Conservation (phyloP, 2,113 vertebrate species). For the Dromaius novaehollandiae region DNA sequence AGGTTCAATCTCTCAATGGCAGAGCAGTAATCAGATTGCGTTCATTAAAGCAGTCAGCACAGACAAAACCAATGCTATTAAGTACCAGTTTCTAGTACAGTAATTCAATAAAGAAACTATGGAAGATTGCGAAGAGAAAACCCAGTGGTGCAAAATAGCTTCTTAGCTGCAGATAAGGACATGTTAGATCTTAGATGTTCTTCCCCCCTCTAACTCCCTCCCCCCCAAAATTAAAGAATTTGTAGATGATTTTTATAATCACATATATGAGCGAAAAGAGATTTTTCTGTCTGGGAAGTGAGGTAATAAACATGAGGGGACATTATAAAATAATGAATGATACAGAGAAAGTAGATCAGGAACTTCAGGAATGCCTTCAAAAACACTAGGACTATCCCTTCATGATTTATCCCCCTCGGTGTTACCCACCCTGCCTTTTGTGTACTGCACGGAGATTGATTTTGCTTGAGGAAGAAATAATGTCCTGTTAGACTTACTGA, state of each 20-base stretch:
- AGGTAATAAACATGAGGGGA: neutral
- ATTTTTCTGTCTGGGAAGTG: neutral
- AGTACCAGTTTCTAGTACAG: slow-evolving; percentile 34
- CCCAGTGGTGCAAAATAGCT: slow-evolving; percentile 8
- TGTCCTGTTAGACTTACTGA: neutral
- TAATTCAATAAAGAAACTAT: slow-evolving; percentile 60
- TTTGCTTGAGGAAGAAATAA: neutral
- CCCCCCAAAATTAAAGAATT: neutral
- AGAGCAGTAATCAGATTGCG: slow-evolving; percentile 64
- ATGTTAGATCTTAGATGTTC: neutral
- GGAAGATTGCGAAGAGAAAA: slow-evolving; percentile 27
- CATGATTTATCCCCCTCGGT: neutral
- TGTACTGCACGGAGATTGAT: neutral
- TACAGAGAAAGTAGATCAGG: neutral
- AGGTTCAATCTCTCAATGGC: slow-evolving; percentile 56
- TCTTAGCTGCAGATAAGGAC: neutral
- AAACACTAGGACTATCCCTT: neutral
- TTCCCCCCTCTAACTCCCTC: neutral
- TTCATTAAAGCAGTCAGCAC: slow-evolving; percentile 47
- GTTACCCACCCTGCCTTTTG: neutral
- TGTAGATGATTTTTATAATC: neutral
- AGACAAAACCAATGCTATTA: slow-evolving; percentile 50
- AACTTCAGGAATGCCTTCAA: neutral
- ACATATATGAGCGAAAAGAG: neutral
- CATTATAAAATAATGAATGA: neutral